Evolutionary conservation across 2,888 invertebrate genomes (phyloP), one percentile per base, ranked within the genome.

Genomic region (Cyaniris semiargus): DNA sequence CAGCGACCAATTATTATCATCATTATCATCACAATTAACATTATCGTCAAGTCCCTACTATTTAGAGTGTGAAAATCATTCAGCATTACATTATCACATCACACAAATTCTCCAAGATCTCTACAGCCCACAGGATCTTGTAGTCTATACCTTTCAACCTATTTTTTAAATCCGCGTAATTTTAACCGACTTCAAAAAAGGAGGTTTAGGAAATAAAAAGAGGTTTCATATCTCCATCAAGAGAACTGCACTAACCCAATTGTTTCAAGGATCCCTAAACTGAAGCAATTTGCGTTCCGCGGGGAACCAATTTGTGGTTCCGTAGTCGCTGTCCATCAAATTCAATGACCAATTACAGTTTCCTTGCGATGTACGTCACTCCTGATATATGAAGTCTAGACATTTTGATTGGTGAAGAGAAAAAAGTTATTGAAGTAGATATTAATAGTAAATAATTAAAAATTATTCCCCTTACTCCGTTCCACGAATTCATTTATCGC

Each of bases 251-350:
- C 48, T 48, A 53, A 48, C 74, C 70, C 79, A 81, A 80, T 82
- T 81, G 87, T 85, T 84, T 82, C 77, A 80, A 81, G 82, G 78
- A 81, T 79, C 81, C 80, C 81, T 77, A 76, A 79, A 85, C 85
- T 83, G 83, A 85, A 86, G 85, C 85, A 86, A 86, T 87, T 89
- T 86, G 87, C 86, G 86, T 88, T 87, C 86, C 87, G 88, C 88
- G 85, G 85, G 85, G 88, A 89, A 85, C 83, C 87, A 90, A 90
- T 90, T 90, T 88, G 84, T 84, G 81, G 74, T 82, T 81, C 82
- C 83, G 85, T 82, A 81, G 83, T 83, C 82, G 83, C 82, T 83
- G 84, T 87, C 86, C 85, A 82, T 86, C 86, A 86, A 86, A 88
- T 83, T 84, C 85, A 86, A 87, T 84, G 83, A 85, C 83, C 84